Evolutionary conservation across 2,888 invertebrate species (phyloP).

Genomic region (Melieria crassipennis): DNA sequence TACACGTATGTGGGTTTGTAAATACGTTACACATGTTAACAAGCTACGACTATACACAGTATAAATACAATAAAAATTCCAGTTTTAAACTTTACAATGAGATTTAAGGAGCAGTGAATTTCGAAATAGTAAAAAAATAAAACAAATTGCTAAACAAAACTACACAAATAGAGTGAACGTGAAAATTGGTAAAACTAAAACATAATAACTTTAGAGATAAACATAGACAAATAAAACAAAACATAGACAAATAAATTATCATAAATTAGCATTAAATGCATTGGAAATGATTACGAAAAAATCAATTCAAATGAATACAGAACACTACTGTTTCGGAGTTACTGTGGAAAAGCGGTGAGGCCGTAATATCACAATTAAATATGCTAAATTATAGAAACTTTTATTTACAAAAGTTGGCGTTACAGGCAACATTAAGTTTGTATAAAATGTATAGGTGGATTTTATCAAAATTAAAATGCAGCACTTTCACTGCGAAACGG

Average conservation of each 20-base stretch:
- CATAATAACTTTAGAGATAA: background rate
- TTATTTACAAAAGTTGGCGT: slow-evolving; percentile 27
- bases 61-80: slow-evolving; percentile 31
- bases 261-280: no score
- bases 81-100: slow-evolving; percentile 22
- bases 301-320: no score
- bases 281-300: no score
- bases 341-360: no score
- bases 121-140: background rate
- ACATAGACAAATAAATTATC: background rate
- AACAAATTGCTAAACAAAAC: background rate
- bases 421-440: background rate
- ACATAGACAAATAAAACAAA: background rate
- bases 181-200: background rate
- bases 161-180: background rate
- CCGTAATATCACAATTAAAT: slow-evolving; percentile 31
- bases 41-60: slow-evolving; percentile 34
- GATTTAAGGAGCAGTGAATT: slow-evolving; percentile 19
- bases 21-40: slow-evolving; percentile 23
- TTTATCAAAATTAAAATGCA: background rate
- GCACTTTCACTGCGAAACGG: background rate
- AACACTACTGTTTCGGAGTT: no score
- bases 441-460: no score
- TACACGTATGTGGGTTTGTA: slow-evolving; percentile 28
- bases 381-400: slow-evolving; percentile 2